Evolutionary conservation across 2,797 vertebrate genomes (phyloP), one percentile per base, ranked within the genome.

Genomic region (Diceros bicornis): DNA sequence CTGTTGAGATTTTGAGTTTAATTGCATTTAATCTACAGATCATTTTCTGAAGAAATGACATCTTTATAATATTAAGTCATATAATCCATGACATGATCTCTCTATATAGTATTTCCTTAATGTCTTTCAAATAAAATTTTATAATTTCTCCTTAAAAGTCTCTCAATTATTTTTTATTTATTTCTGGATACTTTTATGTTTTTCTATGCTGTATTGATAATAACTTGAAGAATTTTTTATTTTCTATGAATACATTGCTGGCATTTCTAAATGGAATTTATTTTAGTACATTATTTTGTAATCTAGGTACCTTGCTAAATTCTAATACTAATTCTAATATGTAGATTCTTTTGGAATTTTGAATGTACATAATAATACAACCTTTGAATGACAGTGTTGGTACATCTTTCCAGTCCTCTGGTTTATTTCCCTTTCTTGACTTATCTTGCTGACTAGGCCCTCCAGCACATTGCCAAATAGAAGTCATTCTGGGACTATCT

Each of bases 261-360:
- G 10, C 34, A 55, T 83, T 88, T 88, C 44, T 62, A 92, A 94
- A 47, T 77, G 18, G 18, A 62, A 91, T 88, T 81, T 72, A 72
- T 95, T 88, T 75, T 62, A 69, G n/a, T 55, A 59, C 23, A 23
- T 81, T 87, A 77, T 71, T 91, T 78, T 83, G 27, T 77, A 34
- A 93, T 52, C 37, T 83, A 66, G n/a, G 25, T 78, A 84, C 14
- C 14, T 78, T 83, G 7, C 57, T 91, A 59, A 94, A 59, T 62
- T 96, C 29, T 88, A 27, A 21, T 37, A 75, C 69, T 87, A 91
- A 87, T 87, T 85, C 34, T 91, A 71, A 44, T 25, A 72, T 57
- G 10, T 75, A 81, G 25, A 27, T 89, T 75, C n/a, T 74, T 37
- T 77, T 77, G 41, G 7, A 32, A 50, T 92, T 52, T 64, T 89